Conservation (phyloP, 2,113 vertebrate genomes). For the Actenoides hombroni region DNA sequence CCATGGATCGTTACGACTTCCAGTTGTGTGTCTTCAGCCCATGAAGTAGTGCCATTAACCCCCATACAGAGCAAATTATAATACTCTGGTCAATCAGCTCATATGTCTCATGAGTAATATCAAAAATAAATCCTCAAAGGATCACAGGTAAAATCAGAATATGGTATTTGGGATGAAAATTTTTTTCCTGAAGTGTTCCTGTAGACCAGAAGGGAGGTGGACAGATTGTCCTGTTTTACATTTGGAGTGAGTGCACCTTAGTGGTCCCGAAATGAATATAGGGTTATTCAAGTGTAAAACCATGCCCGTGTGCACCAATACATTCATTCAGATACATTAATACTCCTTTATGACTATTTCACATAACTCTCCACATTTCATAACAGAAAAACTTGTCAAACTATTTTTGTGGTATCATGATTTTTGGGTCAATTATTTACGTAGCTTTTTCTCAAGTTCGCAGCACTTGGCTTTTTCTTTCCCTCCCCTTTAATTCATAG, state of each 20-base stretch:
- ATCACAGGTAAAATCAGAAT: not conserved
- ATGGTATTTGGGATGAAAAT: not conserved
- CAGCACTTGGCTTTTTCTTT: not conserved
- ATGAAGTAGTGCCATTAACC: not conserved
- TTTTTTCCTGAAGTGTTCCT: not conserved
- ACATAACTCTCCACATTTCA: not conserved
- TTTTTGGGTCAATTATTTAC: not conserved
- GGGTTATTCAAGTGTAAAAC: not conserved
- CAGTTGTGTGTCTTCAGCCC: not conserved
- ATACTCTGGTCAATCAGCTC: not conserved
- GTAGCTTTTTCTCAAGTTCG: not conserved
- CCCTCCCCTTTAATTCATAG: not conserved
- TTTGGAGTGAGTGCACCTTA: not conserved
- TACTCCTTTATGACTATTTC: not conserved
- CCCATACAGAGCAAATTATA: not conserved
- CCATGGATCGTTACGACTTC: not conserved
- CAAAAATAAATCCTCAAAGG: not conserved
- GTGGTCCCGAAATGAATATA: not conserved
- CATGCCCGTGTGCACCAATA: not conserved
- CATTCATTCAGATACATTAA: not conserved
- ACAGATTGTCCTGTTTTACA: not conserved
- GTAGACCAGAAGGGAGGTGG: not conserved
- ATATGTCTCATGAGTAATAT: not conserved
- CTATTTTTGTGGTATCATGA: not conserved
- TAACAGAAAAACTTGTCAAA: not conserved